phyloP scores from a whole-genome alignment of 2,888 invertebrate species.

The Escarpia spicata region DNA sequence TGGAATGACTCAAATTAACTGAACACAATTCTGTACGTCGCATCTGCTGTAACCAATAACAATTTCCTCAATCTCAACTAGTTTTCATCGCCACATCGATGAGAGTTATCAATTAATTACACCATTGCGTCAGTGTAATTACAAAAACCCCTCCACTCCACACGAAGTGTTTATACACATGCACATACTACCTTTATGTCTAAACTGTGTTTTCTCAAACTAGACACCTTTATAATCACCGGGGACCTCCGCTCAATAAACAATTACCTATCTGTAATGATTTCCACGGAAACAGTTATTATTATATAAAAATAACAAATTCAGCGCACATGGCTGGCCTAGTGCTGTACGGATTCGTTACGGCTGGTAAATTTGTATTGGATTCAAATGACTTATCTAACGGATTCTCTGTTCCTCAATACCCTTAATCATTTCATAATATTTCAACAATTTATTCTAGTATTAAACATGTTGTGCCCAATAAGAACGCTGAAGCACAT shows the following conservation, averaged over 20 bases:
- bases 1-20: neutral
- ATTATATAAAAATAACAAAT: neutral
- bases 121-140: no score
- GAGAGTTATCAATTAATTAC: neutral
- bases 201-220: neutral
- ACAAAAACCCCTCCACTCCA: neutral
- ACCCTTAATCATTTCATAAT: no score
- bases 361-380: no score
- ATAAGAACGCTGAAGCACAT: neutral
- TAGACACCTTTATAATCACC: neutral
- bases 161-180: neutral
- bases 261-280: neutral
- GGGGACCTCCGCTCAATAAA: neutral
- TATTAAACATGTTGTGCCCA: neutral
- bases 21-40: neutral
- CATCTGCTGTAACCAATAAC: neutral
- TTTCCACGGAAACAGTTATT: neutral
- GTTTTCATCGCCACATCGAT: neutral
- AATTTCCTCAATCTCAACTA: neutral
- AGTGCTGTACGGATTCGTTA: no score
- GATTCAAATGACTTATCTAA: no score
- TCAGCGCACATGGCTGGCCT: no score
- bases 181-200: neutral
- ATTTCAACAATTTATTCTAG: no score
- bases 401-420: no score